Conservation (phyloP, 37 sponge, comb jelly and placozoan genomes). For the Amphimedon queenslandica region DNA sequence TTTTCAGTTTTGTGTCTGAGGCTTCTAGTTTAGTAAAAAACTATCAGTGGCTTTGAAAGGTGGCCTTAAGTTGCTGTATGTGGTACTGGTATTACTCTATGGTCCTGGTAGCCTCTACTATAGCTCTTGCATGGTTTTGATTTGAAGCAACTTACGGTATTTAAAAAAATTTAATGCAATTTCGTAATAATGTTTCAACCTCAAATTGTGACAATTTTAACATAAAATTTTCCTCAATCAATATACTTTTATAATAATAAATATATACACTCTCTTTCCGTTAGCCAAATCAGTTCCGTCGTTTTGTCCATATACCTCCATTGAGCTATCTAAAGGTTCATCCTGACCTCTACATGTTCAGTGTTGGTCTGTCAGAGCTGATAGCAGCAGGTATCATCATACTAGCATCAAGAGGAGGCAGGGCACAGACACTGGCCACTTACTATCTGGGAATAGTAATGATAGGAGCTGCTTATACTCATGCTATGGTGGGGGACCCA, state of each 20-base stretch:
- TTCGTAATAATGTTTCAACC: too few relatives aligned
- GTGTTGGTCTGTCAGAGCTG: constrained; percentile 68
- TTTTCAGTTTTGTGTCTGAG: not conserved
- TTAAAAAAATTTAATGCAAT: too few relatives aligned
- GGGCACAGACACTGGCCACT: constrained; percentile 16
- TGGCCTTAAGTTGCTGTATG: too few relatives aligned
- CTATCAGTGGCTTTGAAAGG: too few relatives aligned
- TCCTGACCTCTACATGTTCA: constrained; percentile 50
- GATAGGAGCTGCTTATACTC: constrained; percentile 80
- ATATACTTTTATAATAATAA: too few relatives aligned
- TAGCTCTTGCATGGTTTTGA: too few relatives aligned
- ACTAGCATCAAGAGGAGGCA: constrained; percentile 1
- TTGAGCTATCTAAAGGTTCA: constrained; percentile 29
- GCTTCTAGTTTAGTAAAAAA: too few relatives aligned
- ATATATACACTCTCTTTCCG: not conserved
- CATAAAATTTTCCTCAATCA: too few relatives aligned
- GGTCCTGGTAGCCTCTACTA: too few relatives aligned
- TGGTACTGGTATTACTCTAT: too few relatives aligned
- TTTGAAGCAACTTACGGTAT: too few relatives aligned
- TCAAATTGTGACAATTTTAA: too few relatives aligned
- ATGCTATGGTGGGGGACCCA: constrained; percentile 47
- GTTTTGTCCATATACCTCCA: constrained; percentile 44
- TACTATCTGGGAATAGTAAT: constrained; percentile 57
- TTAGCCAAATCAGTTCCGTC: constrained; percentile 48
- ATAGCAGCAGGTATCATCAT: constrained; percentile 44